Evolutionary conservation across 92 coral and sea anemone genomes (phyloP).

Genomic region (Phenganax subtilis): DNA sequence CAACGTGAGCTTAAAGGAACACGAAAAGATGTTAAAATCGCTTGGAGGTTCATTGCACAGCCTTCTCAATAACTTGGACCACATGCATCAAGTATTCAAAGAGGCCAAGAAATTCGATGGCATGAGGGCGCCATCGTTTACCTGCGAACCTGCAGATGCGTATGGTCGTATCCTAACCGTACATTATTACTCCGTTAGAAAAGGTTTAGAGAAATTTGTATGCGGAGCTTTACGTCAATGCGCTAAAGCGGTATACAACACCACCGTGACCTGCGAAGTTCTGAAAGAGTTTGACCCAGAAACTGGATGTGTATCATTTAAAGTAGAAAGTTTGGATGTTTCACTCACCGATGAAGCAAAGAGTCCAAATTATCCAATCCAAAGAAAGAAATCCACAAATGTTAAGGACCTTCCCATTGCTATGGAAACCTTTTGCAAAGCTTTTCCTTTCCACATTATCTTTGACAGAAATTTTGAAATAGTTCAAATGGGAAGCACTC

Average conservation of each 20-base stretch:
- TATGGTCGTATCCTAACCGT: slow-evolving; percentile 8
- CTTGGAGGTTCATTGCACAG: slow-evolving; percentile 35
- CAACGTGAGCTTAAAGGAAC: slow-evolving; percentile 14
- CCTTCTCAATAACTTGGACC: slow-evolving; percentile 34
- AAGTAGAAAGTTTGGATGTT: slow-evolving; percentile 17
- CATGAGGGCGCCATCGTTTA: slow-evolving; percentile 36
- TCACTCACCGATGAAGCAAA: not conserved
- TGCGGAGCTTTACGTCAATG: slow-evolving; percentile 27
- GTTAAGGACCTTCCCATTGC: slow-evolving; percentile 55
- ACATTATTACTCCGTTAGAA: slow-evolving; percentile 30
- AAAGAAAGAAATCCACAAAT: slow-evolving; percentile 16
- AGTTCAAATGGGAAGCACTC: slow-evolving; percentile 67
- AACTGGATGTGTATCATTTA: slow-evolving; percentile 27
- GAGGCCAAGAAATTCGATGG: slow-evolving; percentile 28
- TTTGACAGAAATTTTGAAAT: slow-evolving; percentile 49
- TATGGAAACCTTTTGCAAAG: slow-evolving; percentile 47
- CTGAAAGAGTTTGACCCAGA: slow-evolving; percentile 34
- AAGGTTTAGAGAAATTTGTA: slow-evolving; percentile 32
- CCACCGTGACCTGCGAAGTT: slow-evolving; percentile 18
- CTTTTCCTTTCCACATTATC: slow-evolving; percentile 38
- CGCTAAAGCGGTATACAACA: slow-evolving; percentile 25
- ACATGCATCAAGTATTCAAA: slow-evolving; percentile 42
- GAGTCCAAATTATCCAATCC: not conserved
- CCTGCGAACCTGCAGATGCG: slow-evolving; percentile 29
- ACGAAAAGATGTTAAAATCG: slow-evolving; percentile 19